These are phyloP conservation scores for Ptilodon capucinus DNA, from an alignment of 2,888 invertebrate species.

Conservation along the genomic window DNA sequence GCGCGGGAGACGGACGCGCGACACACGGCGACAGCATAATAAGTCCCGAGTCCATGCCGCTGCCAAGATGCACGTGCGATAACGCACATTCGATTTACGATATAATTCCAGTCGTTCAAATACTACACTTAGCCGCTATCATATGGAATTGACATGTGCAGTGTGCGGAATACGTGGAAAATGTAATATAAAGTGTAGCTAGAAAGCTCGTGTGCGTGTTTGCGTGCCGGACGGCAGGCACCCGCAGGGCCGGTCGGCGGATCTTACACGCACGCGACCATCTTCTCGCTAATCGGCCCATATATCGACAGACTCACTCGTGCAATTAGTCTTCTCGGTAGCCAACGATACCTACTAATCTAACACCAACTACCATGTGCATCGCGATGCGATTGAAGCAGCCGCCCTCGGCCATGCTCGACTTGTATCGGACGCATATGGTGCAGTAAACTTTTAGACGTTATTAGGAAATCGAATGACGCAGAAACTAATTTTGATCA, in stretches of 20 bases:
- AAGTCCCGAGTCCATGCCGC: conserved; percentile 41
- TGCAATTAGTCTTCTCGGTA: conserved; percentile 72
- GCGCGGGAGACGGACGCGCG: conserved; percentile 49
- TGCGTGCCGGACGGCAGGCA: conserved; percentile 51
- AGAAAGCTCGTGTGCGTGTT: conserved; percentile 55
- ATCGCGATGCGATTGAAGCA: conserved; percentile 10
- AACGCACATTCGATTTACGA: conserved; percentile 49
- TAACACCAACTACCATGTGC: conserved; percentile 18
- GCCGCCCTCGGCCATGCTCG: conserved; percentile 3
- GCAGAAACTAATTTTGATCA: too few species aligned
- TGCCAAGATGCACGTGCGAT: conserved; percentile 72
- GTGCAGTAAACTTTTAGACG: not conserved
- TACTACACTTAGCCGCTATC: conserved; percentile 8
- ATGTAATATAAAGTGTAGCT: conserved; percentile 22
- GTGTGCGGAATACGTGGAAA: conserved; percentile 20
- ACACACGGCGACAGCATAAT: conserved; percentile 63
- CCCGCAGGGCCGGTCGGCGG: conserved; percentile 49
- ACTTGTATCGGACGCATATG: conserved; percentile 8
- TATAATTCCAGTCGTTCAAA: conserved; percentile 37
- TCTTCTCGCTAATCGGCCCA: conserved; percentile 70
- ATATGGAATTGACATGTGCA: conserved; percentile 20
- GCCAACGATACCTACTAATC: conserved; percentile 50
- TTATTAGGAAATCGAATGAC: not conserved
- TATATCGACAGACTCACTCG: conserved; percentile 61
- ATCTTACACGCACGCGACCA: conserved; percentile 66